Conservation (phyloP, 2,797 vertebrate species). For the Propithecus perrieri region DNA sequence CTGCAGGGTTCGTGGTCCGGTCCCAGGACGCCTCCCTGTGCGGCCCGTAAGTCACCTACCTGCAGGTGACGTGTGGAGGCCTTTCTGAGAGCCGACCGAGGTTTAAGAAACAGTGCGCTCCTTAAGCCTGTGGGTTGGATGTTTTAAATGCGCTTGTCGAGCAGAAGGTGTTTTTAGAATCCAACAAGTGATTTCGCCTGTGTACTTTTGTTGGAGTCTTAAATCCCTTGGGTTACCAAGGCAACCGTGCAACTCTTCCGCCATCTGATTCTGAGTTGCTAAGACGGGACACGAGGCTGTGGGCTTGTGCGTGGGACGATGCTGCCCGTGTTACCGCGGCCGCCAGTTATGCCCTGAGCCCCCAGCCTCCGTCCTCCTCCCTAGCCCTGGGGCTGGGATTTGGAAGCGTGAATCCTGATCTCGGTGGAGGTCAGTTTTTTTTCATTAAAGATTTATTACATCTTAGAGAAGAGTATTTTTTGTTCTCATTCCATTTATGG, state of each 20-base stretch:
- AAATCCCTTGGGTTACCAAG: constrained; percentile 58
- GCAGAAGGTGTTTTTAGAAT: constrained; percentile 75
- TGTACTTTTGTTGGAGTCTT: constrained; percentile 61
- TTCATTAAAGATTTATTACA: neutral
- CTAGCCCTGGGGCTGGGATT: accelerated
- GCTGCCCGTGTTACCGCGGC: neutral
- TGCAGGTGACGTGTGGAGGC: neutral
- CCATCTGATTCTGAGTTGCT: neutral
- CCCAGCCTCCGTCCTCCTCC: neutral
- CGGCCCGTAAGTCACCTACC: accelerated
- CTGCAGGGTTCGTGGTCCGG: accelerated
- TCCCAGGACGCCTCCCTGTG: neutral
- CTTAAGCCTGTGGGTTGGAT: constrained; percentile 44
- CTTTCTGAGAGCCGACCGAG: accelerated
- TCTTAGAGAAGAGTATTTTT: neutral
- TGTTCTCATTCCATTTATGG: neutral
- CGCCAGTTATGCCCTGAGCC: neutral
- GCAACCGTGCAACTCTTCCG: constrained; percentile 30
- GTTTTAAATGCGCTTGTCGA: constrained; percentile 55
- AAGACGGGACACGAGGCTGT: neutral
- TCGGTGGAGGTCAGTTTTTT: neutral
- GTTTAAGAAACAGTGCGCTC: neutral
- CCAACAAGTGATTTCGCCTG: constrained; percentile 74
- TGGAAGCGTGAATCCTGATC: neutral
- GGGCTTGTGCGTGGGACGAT: neutral